phyloP scores from a whole-genome alignment of 1,140 invertebrate genomes.

The Uloborus diversus region DNA sequence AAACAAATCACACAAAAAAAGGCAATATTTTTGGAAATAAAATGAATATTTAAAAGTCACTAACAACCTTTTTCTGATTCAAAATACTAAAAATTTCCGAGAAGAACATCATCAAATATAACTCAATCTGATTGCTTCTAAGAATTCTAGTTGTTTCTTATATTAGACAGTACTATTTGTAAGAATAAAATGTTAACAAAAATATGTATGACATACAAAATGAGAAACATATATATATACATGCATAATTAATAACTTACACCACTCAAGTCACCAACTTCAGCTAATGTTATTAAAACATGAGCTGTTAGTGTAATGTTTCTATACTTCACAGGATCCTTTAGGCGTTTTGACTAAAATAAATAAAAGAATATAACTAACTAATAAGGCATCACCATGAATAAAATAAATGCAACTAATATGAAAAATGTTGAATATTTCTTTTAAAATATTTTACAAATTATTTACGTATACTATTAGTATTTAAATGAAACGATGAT shows the following conservation, averaged over 20 bases:
- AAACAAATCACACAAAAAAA: too few species aligned
- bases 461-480: not conserved
- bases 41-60: too few species aligned
- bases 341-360: conserved; percentile 61
- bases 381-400: not conserved
- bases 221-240: not conserved
- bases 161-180: too few species aligned
- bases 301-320: conserved; percentile 91
- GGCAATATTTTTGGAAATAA: too few species aligned
- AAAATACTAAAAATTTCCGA: too few species aligned
- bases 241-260: conserved; percentile 26
- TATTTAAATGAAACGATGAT: not conserved
- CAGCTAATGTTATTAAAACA: conserved; percentile 83
- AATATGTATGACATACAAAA: too few species aligned
- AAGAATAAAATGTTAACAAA: too few species aligned
- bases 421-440: not conserved
- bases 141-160: too few species aligned
- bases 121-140: too few species aligned
- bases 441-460: not conserved
- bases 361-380: not conserved
- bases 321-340: conserved; percentile 70
- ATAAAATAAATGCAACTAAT: not conserved
- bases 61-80: too few species aligned
- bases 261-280: conserved; percentile 61
- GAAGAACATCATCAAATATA: too few species aligned